Evolutionary conservation across 2,888 invertebrate species (phyloP), one percentile per base, ranked within the genome.

Genomic region (Ptilodon capucinus): DNA sequence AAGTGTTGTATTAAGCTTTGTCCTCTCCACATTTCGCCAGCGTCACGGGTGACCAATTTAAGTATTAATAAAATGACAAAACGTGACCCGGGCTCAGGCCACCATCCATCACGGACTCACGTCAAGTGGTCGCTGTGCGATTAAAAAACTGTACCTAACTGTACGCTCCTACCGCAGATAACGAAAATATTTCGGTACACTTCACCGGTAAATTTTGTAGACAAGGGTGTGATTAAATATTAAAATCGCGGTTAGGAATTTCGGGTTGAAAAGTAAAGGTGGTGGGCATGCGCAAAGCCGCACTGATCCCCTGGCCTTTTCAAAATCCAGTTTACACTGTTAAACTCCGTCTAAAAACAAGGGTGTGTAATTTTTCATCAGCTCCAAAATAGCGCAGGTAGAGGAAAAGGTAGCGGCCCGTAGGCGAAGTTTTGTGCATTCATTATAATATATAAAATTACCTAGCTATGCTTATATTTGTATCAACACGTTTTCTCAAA

Each of bases 31-130:
- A 72, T 86, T 88, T 84, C 74, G 71, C 71, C 74, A 68, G 64
- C 84, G 88, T 90, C 90, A 90, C 81, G 71, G 81, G 76, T 76
- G 74, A 78, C 88, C 89, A 89, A 90, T 91, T 89, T 90, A 86
- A 83, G 89, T 87, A 90, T 88, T 90, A 91, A 90, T 89, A 91
- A 89, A 89, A 90, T 86, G 89, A 91, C 91, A 87, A 88, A 89
- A 89, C 88, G 84, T 84, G 89, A 85, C 86, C 84, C 81, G 64
- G 66, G 65, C 71, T 58, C 57, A 63, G 71, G 71, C 71, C 79
- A 76, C 76, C 86, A 90, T 91, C 90, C 87, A 90, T 91, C 90
- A 90, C 83, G 69, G 57, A 71, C 73, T 64, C 79, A 72, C 84
- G 87, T 90, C 90, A 86, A 89, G 87, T 85, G 86, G 73, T 81